phyloP scores from a whole-genome alignment of 2,888 invertebrate species.

The Rhagonycha fulva region DNA sequence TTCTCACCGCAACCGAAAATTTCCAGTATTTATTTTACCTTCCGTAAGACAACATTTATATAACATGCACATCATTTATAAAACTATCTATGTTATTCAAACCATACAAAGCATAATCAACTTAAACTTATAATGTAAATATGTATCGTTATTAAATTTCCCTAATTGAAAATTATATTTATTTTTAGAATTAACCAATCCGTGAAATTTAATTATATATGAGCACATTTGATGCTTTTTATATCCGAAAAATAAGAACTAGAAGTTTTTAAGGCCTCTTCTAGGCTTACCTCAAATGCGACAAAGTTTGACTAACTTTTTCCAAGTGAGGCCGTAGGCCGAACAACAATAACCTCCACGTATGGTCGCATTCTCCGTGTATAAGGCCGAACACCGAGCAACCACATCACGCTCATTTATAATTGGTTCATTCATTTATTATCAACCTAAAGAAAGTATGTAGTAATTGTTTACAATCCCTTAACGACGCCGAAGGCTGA shows the following conservation, averaged over 20 bases:
- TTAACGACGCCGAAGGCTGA: no score
- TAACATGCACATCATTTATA: not conserved
- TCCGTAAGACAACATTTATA: not conserved
- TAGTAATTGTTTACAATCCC: no score
- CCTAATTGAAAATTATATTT: not conserved
- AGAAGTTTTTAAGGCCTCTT: no score
- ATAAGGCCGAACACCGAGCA: no score
- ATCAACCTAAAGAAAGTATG: no score
- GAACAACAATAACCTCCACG: no score
- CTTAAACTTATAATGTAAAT: not conserved
- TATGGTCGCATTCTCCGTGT: no score
- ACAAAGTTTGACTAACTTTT: no score
- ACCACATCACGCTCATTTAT: no score
- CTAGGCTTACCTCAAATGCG: no score
- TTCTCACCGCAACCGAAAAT: not conserved
- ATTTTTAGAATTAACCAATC: not conserved
- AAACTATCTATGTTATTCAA: not conserved
- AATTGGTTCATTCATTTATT: no score
- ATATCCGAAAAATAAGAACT: not conserved
- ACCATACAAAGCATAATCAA: not conserved
- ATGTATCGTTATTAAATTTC: not conserved
- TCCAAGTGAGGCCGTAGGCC: no score
- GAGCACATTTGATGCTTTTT: not conserved
- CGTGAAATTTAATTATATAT: not conserved
- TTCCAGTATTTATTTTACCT: not conserved